A percentile compares a stretch with the other conserved stretches of the same genome.
These are phyloP conservation scores for Drosophila algonquin DNA, from an alignment of 2,888 invertebrate species.

Conservation along the genomic window DNA sequence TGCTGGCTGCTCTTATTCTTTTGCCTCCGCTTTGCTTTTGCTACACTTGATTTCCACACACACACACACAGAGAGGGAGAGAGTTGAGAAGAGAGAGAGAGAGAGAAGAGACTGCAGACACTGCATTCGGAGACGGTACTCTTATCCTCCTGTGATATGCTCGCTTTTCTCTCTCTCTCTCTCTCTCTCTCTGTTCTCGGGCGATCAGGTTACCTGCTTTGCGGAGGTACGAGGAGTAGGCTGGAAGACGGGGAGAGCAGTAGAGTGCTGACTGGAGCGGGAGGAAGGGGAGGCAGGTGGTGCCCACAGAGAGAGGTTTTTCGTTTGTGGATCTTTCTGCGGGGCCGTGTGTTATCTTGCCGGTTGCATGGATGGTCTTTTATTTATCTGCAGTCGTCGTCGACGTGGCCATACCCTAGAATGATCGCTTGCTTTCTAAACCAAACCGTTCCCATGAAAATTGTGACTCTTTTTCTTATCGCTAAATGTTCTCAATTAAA, in stretches of 20 bases:
- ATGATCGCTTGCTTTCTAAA: background rate
- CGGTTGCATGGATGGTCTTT: conserved; percentile 61
- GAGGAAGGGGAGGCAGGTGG: conserved; percentile 64
- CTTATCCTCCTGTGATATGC: conserved; percentile 64
- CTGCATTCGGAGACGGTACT: conserved; percentile 17
- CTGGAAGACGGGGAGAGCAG: conserved; percentile 33
- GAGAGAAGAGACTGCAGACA: conserved; percentile 9
- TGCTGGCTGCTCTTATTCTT: conserved; percentile 57
- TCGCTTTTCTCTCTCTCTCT: conserved; percentile 55
- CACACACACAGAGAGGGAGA: conserved; percentile 30
- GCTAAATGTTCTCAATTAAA: no score
- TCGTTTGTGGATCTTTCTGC: conserved; percentile 43
- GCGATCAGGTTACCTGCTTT: conserved; percentile 71
- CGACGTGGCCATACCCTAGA: conserved; percentile 34
- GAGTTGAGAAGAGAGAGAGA: background rate
- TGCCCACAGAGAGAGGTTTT: conserved; percentile 36
- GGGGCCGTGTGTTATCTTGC: conserved; percentile 53
- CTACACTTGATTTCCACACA: conserved; percentile 76
- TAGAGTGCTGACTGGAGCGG: conserved; percentile 34
- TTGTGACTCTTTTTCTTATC: no score
- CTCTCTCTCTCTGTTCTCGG: conserved; percentile 31
- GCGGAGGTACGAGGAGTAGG: background rate
- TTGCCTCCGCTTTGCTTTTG: conserved; percentile 70
- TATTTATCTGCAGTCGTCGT: conserved; percentile 7
- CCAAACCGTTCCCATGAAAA: background rate